Base-by-base conservation (phyloP, 2,113 vertebrate genomes). In the Erythrolamprus reginae region DNA sequence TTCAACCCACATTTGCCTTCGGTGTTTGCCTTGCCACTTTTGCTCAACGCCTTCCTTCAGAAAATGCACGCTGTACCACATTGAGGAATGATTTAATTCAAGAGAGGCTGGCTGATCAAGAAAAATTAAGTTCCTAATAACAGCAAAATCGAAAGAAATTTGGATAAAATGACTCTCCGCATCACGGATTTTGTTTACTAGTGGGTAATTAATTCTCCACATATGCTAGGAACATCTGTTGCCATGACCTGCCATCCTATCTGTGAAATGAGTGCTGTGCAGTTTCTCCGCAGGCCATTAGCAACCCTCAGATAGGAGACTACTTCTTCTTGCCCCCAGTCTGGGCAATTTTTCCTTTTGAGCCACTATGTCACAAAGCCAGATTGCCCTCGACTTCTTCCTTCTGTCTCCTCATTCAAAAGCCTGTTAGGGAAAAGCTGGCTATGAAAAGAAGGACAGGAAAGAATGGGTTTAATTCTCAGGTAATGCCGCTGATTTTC, bases 161-260 rank as follows among this genome's bases (percentile, higher is more conserved):
- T 98, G 98, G 98, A 99, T 98, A 98, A 99, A 99, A 99, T 98
- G 98, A 97, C 97, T 98, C 98, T 98, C 98, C 93, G 98, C 98
- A 98, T 98, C 98, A 97, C 98, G 97, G 98, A 98, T 98, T 99
- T 99, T 99, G 99, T 99, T 99, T 99, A 99, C 98, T 98, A 98
- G 98, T 98, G 98, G 98, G 98, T 99, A 99, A 99, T 99, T 99
- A 99, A 99, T 99, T 99, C 98, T 98, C 97, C 99, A 99, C 99
- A 99, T 99, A 99, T 99, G 98, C 97, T 99, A 97, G 96, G 97
- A 99, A 99, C 99, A 99, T 99, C 99, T 99, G 99, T 98, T 98
- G 98, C 97, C 91, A 94, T 98, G 98, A 99, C 99, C 99, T 98
- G 98, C 99, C 98, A 97, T 96, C 96, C 97, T 98, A 98, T 98